Evolutionary conservation across 2,888 invertebrate species (phyloP).

Genomic region (Fragum whitleyi): DNA sequence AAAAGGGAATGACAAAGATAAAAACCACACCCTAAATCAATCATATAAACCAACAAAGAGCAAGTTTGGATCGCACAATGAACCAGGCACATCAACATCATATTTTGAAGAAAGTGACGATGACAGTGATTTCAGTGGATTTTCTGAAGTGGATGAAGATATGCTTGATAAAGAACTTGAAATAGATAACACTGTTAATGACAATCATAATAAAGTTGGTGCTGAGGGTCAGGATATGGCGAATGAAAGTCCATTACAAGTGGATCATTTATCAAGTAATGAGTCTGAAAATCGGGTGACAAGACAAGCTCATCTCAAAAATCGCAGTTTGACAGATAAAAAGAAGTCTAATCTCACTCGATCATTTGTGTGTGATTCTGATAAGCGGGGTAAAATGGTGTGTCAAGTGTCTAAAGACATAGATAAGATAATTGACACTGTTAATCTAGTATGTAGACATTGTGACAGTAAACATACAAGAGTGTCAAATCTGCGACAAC

Average conservation of each 20-base stretch:
- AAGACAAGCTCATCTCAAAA: neutral
- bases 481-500: constrained; percentile 90
- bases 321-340: neutral
- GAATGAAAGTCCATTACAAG: neutral
- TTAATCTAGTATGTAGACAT: constrained; percentile 77
- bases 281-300: neutral
- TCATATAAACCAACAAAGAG: neutral
- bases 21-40: neutral
- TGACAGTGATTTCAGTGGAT: constrained; percentile 64
- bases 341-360: constrained; percentile 19
- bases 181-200: constrained; percentile 5
- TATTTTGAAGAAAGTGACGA: constrained; percentile 31
- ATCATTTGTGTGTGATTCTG: constrained; percentile 67
- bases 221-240: neutral
- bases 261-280: neutral
- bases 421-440: constrained; percentile 75
- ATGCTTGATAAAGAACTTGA: constrained; percentile 24
- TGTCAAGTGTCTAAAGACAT: constrained; percentile 76
- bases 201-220: constrained; percentile 2
- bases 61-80: neutral
- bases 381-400: constrained; percentile 54
- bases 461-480: constrained; percentile 86
- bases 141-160: constrained; percentile 60
- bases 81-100: neutral
- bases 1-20: no score